phyloP scores from a whole-genome alignment of 2,113 vertebrate species.

The Mellivora capensis region DNA sequence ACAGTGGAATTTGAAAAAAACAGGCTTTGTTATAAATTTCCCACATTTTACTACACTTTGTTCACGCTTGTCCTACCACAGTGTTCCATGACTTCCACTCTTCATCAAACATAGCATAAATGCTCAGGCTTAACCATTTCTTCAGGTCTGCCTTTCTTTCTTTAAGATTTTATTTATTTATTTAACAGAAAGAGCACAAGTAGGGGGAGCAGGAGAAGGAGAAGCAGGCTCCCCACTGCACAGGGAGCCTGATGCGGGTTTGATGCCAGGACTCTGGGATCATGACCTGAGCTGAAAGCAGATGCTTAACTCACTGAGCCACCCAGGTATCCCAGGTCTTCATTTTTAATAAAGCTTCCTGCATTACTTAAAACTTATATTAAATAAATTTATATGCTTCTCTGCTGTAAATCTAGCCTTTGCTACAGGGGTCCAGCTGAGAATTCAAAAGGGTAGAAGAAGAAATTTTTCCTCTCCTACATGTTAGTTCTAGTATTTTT shows the following conservation, averaged over 20 bases:
- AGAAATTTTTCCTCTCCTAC: neutral
- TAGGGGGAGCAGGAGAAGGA: neutral
- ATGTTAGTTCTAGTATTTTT: neutral
- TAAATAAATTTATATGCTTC: neutral
- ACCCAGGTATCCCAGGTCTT: neutral
- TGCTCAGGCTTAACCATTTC: neutral
- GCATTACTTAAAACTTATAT: neutral
- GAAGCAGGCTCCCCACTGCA: neutral
- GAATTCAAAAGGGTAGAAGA: neutral
- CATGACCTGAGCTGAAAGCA: neutral
- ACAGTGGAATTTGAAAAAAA: neutral
- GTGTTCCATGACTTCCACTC: neutral
- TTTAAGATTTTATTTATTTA: neutral
- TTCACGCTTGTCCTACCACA: neutral
- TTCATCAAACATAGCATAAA: neutral
- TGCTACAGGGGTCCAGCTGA: neutral
- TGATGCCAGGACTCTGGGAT: neutral
- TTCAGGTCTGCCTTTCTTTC: neutral
- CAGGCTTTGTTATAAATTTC: neutral
- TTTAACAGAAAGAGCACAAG: neutral
- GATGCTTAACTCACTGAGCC: neutral
- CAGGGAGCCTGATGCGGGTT: neutral
- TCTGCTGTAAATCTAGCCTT: neutral
- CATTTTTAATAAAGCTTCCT: neutral
- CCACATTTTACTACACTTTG: neutral